Evolutionary conservation across 2,888 invertebrate genomes (phyloP).

Genomic region (Adineta ricciae): DNA sequence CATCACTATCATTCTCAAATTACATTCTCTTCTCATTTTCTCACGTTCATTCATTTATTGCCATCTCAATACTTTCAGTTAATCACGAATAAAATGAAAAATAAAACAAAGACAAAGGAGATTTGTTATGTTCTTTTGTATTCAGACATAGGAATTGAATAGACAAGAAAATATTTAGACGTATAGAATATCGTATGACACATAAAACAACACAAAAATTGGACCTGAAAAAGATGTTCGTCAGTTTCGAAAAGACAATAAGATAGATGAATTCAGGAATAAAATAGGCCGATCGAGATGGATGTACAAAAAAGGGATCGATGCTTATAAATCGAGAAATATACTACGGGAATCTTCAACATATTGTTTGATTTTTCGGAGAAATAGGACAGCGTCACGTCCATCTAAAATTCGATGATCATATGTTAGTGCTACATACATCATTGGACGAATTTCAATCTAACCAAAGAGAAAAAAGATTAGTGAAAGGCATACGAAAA

Average conservation of each 20-base stretch:
- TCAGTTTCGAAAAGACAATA: no score
- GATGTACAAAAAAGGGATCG: background rate
- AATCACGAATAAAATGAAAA: background rate
- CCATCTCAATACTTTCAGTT: background rate
- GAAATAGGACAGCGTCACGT: conserved; percentile 92
- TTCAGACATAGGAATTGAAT: background rate
- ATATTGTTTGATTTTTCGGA: conserved; percentile 84
- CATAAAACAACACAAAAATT: background rate
- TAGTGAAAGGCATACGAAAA: background rate
- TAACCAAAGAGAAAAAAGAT: conserved; percentile 44
- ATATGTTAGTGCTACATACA: conserved; percentile 96
- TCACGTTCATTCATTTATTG: background rate
- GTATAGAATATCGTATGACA: background rate
- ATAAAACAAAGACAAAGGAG: background rate
- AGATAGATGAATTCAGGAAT: no score
- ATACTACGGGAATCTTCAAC: conserved; percentile 92
- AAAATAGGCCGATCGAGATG: background rate
- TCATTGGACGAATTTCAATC: conserved; percentile 96
- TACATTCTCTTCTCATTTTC: background rate
- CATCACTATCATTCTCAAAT: background rate
- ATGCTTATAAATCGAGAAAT: conserved; percentile 69
- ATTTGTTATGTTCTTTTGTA: background rate
- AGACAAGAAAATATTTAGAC: background rate
- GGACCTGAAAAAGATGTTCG: background rate
- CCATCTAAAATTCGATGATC: conserved; percentile 97